phyloP scores from a whole-genome alignment of 53 echinoderm and acorn worm species.

The Echinarachnius parma region DNA sequence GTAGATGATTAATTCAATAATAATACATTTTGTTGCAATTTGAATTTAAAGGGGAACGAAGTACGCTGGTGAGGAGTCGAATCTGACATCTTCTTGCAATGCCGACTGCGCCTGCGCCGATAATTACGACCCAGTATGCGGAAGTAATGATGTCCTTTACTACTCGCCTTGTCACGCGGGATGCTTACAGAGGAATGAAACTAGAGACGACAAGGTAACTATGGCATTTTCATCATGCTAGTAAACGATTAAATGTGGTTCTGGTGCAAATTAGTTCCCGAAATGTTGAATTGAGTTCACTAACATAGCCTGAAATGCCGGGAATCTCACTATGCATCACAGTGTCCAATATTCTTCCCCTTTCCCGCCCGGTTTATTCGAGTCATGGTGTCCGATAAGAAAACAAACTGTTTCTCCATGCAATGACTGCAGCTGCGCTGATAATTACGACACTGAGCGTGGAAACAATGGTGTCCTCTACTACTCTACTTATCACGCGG shows the following conservation, averaged over 20 bases:
- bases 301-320: not conserved
- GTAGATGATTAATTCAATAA: no score
- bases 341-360: not conserved
- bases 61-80: not conserved
- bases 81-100: constrained; percentile 57
- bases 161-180: constrained; percentile 73
- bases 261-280: not conserved
- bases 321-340: not conserved
- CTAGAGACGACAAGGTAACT: constrained; percentile 17
- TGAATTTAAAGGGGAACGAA: no score
- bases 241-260: no score
- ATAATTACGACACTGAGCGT: no score
- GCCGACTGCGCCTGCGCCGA: constrained; percentile 50
- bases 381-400: no score
- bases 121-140: constrained; percentile 70
- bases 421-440: no score
- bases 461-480: no score
- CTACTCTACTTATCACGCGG: no score
- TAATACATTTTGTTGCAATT: no score
- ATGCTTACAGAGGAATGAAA: constrained; percentile 19
- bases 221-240: not conserved
- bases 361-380: no score
- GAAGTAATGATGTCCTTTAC: constrained; percentile 59
- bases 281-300: not conserved
- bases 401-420: no score